Evolutionary conservation across 2,113 vertebrate genomes (phyloP).

Genomic region (Symphodus melops): DNA sequence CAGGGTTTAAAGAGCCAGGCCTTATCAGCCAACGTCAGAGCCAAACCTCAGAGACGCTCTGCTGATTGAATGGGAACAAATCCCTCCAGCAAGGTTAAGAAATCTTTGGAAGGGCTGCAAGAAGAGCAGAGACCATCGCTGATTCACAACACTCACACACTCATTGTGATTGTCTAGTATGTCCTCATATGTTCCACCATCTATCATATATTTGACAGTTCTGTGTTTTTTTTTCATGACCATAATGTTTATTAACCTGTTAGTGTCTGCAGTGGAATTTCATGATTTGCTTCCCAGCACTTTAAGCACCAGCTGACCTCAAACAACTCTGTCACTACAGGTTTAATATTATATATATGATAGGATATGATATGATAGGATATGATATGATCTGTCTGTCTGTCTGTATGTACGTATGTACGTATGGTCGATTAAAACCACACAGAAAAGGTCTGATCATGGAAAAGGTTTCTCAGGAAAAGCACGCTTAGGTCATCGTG

Average conservation of each 20-base stretch:
- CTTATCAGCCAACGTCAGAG: neutral
- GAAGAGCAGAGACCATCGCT: neutral
- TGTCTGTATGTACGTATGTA: too few relatives aligned
- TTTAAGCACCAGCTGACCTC: too few relatives aligned
- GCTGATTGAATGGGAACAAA: conserved; percentile 9
- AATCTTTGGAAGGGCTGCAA: neutral
- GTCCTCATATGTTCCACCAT: neutral
- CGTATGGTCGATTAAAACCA: conserved; percentile 9
- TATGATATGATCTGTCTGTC: too few relatives aligned
- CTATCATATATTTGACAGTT: neutral
- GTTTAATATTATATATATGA: too few relatives aligned
- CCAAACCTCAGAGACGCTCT: conserved; percentile 1
- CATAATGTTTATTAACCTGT: too few relatives aligned
- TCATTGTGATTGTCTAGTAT: neutral
- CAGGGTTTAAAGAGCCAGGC: neutral
- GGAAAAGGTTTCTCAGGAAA: conserved; percentile 23
- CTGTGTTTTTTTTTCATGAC: neutral
- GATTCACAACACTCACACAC: neutral
- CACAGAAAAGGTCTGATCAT: conserved; percentile 42
- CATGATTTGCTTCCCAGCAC: too few relatives aligned
- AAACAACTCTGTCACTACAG: too few relatives aligned
- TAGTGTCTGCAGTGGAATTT: too few relatives aligned
- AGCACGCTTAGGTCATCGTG: neutral
- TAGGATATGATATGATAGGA: too few relatives aligned
- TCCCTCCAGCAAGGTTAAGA: neutral